phyloP scores from a whole-genome alignment of 2,888 invertebrate genomes.

The Lepidochrysops patricia region DNA sequence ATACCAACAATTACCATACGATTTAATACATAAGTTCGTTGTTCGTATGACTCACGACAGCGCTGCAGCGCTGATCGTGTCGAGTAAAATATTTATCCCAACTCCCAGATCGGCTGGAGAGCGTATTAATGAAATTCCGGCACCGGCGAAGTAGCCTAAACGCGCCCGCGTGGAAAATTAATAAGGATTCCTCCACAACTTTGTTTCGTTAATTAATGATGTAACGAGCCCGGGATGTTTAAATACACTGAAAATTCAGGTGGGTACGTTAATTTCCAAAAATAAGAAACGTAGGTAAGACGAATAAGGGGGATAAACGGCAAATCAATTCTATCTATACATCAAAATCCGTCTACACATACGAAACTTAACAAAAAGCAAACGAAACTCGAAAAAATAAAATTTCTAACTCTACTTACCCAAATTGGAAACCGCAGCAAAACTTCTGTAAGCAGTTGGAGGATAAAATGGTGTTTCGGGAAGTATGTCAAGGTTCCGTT shows the following conservation, averaged over 20 bases:
- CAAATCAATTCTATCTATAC: no score
- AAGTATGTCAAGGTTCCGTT: conserved; percentile 2
- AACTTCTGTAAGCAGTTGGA: not conserved
- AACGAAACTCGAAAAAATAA: not conserved
- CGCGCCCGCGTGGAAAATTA: conserved; percentile 36
- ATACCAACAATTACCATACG: no score
- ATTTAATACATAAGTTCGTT: no score
- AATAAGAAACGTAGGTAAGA: no score
- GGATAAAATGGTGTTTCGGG: not conserved
- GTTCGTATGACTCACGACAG: no score
- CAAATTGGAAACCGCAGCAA: not conserved
- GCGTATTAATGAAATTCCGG: conserved; percentile 25
- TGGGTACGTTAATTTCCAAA: no score
- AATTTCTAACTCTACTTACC: not conserved
- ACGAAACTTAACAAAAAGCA: not conserved
- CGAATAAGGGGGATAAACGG: no score
- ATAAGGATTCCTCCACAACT: conserved; percentile 32
- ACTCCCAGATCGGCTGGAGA: not conserved
- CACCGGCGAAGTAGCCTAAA: conserved; percentile 24
- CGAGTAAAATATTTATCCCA: not conserved
- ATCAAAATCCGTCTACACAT: no score
- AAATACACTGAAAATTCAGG: not conserved
- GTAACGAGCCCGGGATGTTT: not conserved
- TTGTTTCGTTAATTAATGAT: conserved; percentile 14
- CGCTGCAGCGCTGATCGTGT: not conserved